Conservation (phyloP, 2,113 vertebrate genomes). For the Aptenodytes patagonicus region DNA sequence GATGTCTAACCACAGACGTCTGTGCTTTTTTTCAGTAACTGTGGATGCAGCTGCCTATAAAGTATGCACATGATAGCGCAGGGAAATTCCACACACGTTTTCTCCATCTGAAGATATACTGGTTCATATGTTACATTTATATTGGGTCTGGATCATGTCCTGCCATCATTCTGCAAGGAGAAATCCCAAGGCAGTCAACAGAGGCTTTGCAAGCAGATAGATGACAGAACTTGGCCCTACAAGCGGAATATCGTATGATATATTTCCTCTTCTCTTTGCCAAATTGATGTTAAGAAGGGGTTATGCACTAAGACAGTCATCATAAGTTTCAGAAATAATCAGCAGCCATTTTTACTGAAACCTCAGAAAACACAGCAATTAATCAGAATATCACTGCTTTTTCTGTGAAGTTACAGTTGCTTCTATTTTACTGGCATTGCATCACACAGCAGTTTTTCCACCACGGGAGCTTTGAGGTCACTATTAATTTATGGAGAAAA, state of each 20-base stretch:
- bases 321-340: conserved; percentile 54
- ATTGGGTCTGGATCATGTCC: conserved; percentile 50
- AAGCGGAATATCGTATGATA: conserved; percentile 40
- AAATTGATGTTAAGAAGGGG: conserved; percentile 50
- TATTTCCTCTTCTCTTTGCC: conserved; percentile 44
- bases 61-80: conserved; percentile 5
- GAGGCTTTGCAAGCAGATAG: conserved; percentile 48
- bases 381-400: conserved; percentile 51
- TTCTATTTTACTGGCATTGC: conserved; percentile 31
- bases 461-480: not conserved
- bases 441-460: conserved; percentile 29
- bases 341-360: conserved; percentile 60
- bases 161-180: conserved; percentile 46
- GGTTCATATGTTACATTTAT: conserved; percentile 40
- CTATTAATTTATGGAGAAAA: conserved; percentile 26
- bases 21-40: conserved; percentile 59
- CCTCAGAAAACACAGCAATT: conserved; percentile 47
- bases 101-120: conserved; percentile 56
- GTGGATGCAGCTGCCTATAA: conserved; percentile 43
- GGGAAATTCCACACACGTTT: conserved; percentile 61
- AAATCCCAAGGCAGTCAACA: conserved; percentile 54
- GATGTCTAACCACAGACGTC: conserved; percentile 58
- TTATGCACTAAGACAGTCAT: conserved; percentile 49
- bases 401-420: conserved; percentile 30
- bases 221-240: conserved; percentile 56